These are phyloP conservation scores for Chymomyza costata DNA, from an alignment of 1,140 invertebrate species.

Conservation along the genomic window DNA sequence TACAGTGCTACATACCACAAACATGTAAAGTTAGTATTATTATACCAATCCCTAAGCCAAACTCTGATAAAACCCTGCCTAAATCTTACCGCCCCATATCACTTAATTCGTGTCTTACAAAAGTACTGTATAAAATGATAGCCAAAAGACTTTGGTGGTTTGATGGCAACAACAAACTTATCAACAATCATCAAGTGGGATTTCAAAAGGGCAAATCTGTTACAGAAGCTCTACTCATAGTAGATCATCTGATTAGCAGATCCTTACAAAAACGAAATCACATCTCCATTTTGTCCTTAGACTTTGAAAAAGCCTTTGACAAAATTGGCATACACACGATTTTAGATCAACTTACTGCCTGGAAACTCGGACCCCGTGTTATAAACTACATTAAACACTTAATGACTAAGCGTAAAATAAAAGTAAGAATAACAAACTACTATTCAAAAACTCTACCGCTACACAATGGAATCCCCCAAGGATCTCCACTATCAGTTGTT, in stretches of 20 bases:
- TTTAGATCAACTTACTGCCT: conserved; percentile 11
- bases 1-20: conserved; percentile 3
- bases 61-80: no score
- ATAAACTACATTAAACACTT: conserved; percentile 11
- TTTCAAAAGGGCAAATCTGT: no score
- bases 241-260: no score
- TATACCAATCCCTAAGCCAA: conserved; percentile 7
- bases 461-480: conserved; percentile 14
- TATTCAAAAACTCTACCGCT: conserved; percentile 1
- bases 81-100: no score
- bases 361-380: conserved; percentile 18
- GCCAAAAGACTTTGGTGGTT: no score
- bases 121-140: no score
- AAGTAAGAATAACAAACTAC: neutral
- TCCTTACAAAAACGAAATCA: no score
- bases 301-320: conserved; percentile 24
- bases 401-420: conserved; percentile 26
- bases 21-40: neutral
- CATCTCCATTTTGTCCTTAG: no score
- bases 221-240: no score
- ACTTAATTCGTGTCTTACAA: no score
- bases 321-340: conserved; percentile 15
- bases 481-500: conserved; percentile 10
- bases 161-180: neutral
- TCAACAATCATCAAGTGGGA: neutral